Base-by-base conservation (phyloP, 2,113 vertebrate species). In the Grantiella picta region DNA sequence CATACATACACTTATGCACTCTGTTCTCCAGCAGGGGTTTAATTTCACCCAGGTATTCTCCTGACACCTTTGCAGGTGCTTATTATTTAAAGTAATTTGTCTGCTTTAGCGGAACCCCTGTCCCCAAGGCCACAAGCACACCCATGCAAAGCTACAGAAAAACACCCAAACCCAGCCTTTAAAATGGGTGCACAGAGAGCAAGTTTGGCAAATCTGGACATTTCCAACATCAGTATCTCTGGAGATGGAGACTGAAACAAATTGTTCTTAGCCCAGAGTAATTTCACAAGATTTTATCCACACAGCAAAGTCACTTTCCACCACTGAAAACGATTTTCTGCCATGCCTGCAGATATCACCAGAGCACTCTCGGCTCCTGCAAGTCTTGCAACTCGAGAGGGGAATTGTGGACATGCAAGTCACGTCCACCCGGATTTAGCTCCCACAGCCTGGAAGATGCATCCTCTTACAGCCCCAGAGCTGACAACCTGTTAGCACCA, bases 251-350 rank as follows among this genome's bases (percentile, higher is more conserved):
- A 28, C 70, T 49, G 89, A 94, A 96, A 94, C 80, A 81, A 94
- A 94, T 81, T 91, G 89, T 85, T 90, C 82, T 82, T 69, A 65
- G 59, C 63, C 72, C 35, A 23, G 70, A 65, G 94, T 89, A 86
- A 91, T 92, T 95, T 91, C 87, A 59, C 82, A 25, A 91, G 89
- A 79, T 94, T 95, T 97, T 95, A 92, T 90, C 95, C 89, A 28
- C 5, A 23, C 75, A 85, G 91, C 93, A 89, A 89, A 95, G 91
- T 89, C 89, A 85, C 94, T 91, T 95, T 47, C 82, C 59, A 38
- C 61, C 75, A 35, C 57, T 0, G 27, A 60, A 82, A 92, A 92
- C 77, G 50, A 94, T 95, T 95, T 95, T 79, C 88, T 91, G 93
- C 93, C 93, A 61, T 59, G 91, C 50, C 75, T 68, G 89, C 91